Base-by-base conservation (phyloP, 2,888 invertebrate species). In the Coelopa pilipes region DNA sequence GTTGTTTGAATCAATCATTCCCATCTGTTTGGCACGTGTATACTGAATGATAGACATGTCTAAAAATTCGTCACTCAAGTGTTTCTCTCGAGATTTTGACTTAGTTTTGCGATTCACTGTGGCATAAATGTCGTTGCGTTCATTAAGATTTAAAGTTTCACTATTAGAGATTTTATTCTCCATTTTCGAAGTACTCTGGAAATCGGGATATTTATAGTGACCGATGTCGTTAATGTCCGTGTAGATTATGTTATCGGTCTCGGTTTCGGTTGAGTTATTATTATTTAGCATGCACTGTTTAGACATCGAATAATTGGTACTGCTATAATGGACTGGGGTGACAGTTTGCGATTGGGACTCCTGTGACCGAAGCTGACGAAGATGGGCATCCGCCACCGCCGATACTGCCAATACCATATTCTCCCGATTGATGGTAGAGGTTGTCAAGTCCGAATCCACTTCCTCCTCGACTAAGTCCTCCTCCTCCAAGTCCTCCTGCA, bases 351-450 rank as follows among this genome's bases (percentile, higher is more conserved):
- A 85, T 83, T 84, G 85, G 84, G 84, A 85, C 84, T 85, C 85
- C 85, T 83, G 85, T 85, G 82, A 85, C 80, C 79, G 85, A 84
- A 82, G 87, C 82, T 80, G 85, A 83, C 80, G 86, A 81, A 83
- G 85, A 85, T 85, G 88, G 86, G 82, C 86, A 85, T 74, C 82
- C 82, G 80, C 81, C 81, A 79, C 81, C 82, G 80, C 82, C 80
- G 81, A 78, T 78, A 80, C 81, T 78, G 79, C 85, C 81, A 79
- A 82, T 80, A 74, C 82, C 85, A 84, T 85, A 87, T 80, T 88
- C 87, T 85, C 89, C 88, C 88, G 90, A 87, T 86, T 89, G 89
- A 83, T 89, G 88, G 89, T 89, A 83, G 89, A 89, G 85, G 88
- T 88, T 85, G 85, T 87, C 87, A 87, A 87, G 84, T 87, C 87